phyloP scores from a whole-genome alignment of 2,888 invertebrate species.

The Camptogramma bilineatum region DNA sequence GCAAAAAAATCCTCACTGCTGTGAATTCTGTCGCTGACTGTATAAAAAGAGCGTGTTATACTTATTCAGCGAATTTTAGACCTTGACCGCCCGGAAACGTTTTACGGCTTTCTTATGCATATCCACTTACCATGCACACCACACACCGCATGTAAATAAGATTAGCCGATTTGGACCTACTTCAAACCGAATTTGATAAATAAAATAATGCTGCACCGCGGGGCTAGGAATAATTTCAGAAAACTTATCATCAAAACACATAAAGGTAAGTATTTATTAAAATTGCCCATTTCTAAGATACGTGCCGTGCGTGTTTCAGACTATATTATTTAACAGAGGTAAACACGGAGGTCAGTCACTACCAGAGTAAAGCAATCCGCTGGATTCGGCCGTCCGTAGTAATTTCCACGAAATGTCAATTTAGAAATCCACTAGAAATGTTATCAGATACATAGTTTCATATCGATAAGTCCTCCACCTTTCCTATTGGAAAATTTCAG shows the following conservation, averaged over 20 bases:
- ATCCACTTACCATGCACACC: constrained; percentile 51
- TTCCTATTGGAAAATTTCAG: constrained; percentile 22
- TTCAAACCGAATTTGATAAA: neutral
- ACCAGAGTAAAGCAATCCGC: too few species aligned
- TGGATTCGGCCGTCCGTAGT: neutral
- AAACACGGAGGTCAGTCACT: too few species aligned
- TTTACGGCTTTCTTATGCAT: constrained; percentile 58
- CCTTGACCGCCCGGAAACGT: constrained; percentile 67
- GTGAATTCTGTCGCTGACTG: constrained; percentile 9
- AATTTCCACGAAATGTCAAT: constrained; percentile 10
- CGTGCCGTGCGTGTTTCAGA: too few species aligned
- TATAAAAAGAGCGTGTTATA: constrained; percentile 34
- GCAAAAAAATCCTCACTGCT: neutral
- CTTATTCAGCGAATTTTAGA: constrained; percentile 36
- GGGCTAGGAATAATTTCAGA: neutral
- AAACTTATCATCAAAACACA: neutral
- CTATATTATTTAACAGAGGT: too few species aligned
- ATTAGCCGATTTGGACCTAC: neutral
- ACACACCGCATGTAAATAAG: constrained; percentile 46
- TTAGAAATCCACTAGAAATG: constrained; percentile 9
- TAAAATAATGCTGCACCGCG: too few species aligned
- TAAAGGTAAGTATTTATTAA: too few species aligned
- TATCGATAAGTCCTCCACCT: constrained; percentile 6
- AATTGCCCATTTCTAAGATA: too few species aligned
- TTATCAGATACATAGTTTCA: constrained; percentile 9